Base-by-base conservation (phyloP, 2,113 vertebrate species). In the Martes martes region DNA sequence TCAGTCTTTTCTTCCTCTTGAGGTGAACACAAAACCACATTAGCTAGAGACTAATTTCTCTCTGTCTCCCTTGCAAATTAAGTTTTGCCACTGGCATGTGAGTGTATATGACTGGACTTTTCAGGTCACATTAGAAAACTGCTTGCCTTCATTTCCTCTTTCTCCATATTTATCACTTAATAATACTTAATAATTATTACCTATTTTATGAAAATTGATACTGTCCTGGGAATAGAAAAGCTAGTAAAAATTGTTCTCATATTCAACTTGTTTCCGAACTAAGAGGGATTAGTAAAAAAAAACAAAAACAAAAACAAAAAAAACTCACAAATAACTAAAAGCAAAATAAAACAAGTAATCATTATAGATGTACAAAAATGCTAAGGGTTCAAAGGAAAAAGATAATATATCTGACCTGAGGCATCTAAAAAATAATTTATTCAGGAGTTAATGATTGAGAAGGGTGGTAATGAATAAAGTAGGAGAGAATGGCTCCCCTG, bases 191-290 rank as follows among this genome's bases (percentile, higher is more conserved):
- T 61, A 45, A 73, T 39, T 33, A 63, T 82, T 88, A 81, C 2
- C 36, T 74, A n/a, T 28, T 55, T 71, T 26, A 57, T 80, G 28
- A 19, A 93, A 88, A 87, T 13, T 42, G 52, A 93, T 71, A 65
- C 18, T 57, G 50, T 71, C 33, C 3, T 52, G 21, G 33, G 81
- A 90, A 87, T 45, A 95, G 52, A 86, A 83, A 97, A 45, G 19
- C 28, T 31, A 55, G 7, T 74, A 52, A 92, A 93, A 92, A 94
- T 28, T 94, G 4, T 82, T 7, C 11, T 91, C 31, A 15, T 26
- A 28, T 83, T 91, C 36, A 90, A 71, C 28, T 76, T 96, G 45
- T 74, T 94, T 92, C 39, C 23, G 91, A 87, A 96, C 47, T 69
- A 82, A 78, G 11, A 61, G 6, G 39, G 21, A 28, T 31, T 93